Base-by-base conservation (phyloP, 2,797 vertebrate genomes). In the Harpagifer antarcticus region DNA sequence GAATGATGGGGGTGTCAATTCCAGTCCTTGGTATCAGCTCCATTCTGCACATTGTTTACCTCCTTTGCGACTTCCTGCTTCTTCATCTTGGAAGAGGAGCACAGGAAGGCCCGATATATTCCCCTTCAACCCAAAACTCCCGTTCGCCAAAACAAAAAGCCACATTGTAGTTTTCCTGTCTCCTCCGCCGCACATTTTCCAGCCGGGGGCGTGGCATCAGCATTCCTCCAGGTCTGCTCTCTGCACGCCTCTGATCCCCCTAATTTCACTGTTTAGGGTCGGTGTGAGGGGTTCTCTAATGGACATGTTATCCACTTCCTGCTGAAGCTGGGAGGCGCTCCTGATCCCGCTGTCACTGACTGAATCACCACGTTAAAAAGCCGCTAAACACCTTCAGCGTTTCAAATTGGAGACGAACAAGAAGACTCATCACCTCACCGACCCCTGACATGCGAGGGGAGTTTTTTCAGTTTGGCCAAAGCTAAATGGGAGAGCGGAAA, bases 81-180 rank as follows among this genome's bases (percentile, higher is more conserved):
- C 86, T 93, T 95, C 94, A 94, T 91, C 86, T 86, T 61, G 83
- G 94, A 96, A 95, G 94, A 93, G 89, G 89, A 94, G 86, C 68
- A 4, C 85, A 94, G 92, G 93, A 94, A 96, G 92, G 85, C 53
- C 42, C 68, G 79, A 91, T 85, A 91, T 85, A 88, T 87, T 91
- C 91, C 72, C 79, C 74, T 62, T 57, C 72, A 68, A 79, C 47
- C 79, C 55, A 83, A 85, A 81, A 70, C 76, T 81, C 59, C 71
- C 55, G 72, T 42, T 79, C 19, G 16, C 61, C 85, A 0, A 62
- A 93, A 95, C 91, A 96, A 86, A 94, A 95, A 94, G 86, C 89
- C 91, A 90, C 88, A 94, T 93, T 95, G 94, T 91, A 68, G 90
- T 87, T 94, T 94, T 95, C 95, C 94, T 94, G 94, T 92, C 91